Percentiles rank a stretch among this genome's conserved stretches.
phyloP scores from a whole-genome alignment of 1,140 invertebrate genomes.

The Odontomachus brunneus region DNA sequence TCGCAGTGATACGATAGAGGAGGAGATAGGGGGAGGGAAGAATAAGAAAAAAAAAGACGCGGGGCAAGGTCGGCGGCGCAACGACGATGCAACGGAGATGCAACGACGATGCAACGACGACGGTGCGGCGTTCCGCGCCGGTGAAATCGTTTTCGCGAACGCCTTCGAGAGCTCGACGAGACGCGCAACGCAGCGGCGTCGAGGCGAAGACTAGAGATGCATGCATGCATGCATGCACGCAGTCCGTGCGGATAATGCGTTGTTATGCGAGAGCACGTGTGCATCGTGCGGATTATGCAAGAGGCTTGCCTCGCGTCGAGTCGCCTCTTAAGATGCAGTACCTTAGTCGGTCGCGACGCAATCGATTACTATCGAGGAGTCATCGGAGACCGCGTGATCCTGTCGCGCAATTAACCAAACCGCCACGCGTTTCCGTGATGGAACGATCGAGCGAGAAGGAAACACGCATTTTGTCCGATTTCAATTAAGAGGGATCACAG shows the following conservation, averaged over 20 bases:
- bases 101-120: not conserved
- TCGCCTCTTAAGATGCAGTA: slow-evolving; percentile 30
- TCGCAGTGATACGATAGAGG: no score
- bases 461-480: not conserved
- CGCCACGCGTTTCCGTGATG: not conserved
- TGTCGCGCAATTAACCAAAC: not conserved
- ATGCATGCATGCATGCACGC: slow-evolving; percentile 3
- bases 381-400: not conserved
- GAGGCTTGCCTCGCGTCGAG: slow-evolving; percentile 17
- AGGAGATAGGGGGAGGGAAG: no score
- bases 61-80: no score
- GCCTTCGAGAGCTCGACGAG: slow-evolving; percentile 12
- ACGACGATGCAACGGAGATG: not conserved
- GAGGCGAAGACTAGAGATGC: slow-evolving; percentile 22
- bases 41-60: no score
- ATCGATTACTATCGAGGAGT: slow-evolving; percentile 19
- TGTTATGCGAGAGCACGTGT: slow-evolving; percentile 48
- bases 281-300: slow-evolving; percentile 36
- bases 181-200: slow-evolving; percentile 5
- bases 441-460: not conserved
- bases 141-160: slow-evolving; percentile 32
- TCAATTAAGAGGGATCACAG: no score
- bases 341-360: slow-evolving; percentile 27
- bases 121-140: not conserved
- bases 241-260: slow-evolving; percentile 28